phyloP scores from a whole-genome alignment of 2,113 vertebrate species.

The Trematomus loennbergii region DNA sequence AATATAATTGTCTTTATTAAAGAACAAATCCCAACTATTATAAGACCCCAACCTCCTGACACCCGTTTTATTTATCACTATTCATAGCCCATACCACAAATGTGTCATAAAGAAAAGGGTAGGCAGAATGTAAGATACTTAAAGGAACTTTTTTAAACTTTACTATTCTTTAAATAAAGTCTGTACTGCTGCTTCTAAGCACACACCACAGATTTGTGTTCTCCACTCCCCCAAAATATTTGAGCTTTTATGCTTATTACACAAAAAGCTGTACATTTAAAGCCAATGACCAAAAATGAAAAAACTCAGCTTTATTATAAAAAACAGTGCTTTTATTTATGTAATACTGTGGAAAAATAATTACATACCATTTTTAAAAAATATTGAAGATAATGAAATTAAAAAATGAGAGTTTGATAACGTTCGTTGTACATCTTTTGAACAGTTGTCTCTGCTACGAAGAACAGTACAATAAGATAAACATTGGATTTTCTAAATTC shows the following conservation, averaged over 20 bases:
- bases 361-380: constrained; percentile 90
- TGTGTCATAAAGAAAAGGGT: not conserved
- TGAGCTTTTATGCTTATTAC: too few species aligned
- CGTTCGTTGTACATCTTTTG: constrained; percentile 84
- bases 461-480: constrained; percentile 88
- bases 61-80: not conserved
- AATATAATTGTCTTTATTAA: not conserved
- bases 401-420: constrained; percentile 87
- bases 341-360: constrained; percentile 91
- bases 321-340: constrained; percentile 90
- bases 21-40: not conserved
- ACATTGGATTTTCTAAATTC: constrained; percentile 84
- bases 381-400: constrained; percentile 87
- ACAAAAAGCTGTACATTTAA: not conserved
- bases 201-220: not conserved
- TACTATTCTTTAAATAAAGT: not conserved
- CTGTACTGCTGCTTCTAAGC: not conserved
- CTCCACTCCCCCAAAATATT: not conserved
- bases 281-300: constrained; percentile 20
- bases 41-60: not conserved
- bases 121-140: not conserved
- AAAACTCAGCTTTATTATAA: constrained; percentile 62
- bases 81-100: not conserved
- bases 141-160: not conserved
- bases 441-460: constrained; percentile 86